Conservation (phyloP, 2,113 vertebrate species). For the Plecturocebus donacophilus region DNA sequence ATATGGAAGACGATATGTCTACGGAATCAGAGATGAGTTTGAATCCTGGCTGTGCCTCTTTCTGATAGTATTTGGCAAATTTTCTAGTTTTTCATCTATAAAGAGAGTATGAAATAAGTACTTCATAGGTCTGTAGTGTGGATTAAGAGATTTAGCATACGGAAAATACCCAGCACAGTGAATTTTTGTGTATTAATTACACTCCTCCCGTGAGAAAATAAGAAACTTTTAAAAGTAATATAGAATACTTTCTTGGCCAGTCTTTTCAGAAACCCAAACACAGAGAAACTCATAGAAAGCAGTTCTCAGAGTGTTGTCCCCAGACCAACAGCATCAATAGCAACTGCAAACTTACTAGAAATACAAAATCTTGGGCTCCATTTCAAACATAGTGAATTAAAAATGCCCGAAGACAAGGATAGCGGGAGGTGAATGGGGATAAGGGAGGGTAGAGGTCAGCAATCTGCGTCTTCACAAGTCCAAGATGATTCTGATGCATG, state of each 20-base stretch:
- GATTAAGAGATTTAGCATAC: background rate
- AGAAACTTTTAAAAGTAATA: background rate
- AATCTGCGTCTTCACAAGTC: background rate
- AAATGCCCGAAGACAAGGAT: background rate
- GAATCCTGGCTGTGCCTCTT: background rate
- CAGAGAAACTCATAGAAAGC: background rate
- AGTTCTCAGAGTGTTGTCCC: background rate
- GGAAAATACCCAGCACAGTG: background rate
- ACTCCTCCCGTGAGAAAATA: background rate
- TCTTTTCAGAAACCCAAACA: slow-evolving; percentile 33
- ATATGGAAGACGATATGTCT: background rate
- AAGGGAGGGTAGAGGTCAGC: fast-evolving
- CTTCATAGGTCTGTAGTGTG: background rate
- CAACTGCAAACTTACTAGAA: background rate
- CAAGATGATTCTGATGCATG: background rate
- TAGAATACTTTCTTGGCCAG: background rate
- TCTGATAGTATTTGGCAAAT: background rate
- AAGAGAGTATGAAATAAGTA: background rate
- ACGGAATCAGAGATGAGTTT: slow-evolving; percentile 11
- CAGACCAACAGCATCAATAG: background rate
- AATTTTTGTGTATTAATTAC: background rate
- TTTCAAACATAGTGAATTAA: background rate
- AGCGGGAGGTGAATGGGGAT: background rate
- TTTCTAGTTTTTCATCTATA: background rate
- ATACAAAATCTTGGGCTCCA: background rate